Conservation (phyloP, 37 sponge, comb jelly and placozoan genomes). For the Amphimedon queenslandica region DNA sequence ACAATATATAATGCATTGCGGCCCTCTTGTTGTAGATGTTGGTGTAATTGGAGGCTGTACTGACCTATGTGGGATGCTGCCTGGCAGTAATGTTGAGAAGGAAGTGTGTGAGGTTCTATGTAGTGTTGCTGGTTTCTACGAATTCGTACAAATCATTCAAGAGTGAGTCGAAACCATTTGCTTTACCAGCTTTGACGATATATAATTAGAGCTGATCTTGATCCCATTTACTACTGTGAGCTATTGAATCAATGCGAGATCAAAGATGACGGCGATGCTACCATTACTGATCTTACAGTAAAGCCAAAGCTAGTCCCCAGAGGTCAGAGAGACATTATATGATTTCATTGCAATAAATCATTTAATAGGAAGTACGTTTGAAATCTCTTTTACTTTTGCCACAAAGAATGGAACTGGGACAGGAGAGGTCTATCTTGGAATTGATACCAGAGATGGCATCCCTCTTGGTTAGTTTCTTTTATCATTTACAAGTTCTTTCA, state of each 20-base stretch:
- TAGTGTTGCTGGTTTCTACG: constrained; percentile 68
- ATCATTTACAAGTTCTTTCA: too few relatives aligned
- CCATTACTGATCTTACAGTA: constrained; percentile 48
- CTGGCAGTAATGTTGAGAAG: constrained; percentile 39
- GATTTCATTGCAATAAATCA: not conserved
- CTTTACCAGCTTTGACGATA: too few relatives aligned
- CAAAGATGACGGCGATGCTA: constrained; percentile 79
- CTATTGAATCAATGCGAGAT: constrained; percentile 53
- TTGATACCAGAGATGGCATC: constrained; percentile 70
- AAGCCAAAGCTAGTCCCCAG: constrained; percentile 42
- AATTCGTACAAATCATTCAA: constrained; percentile 71
- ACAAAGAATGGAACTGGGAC: constrained; percentile 82
- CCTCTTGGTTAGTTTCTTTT: constrained; percentile 70
- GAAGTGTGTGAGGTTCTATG: constrained; percentile 77
- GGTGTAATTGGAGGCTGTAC: constrained; percentile 78
- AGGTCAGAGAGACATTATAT: constrained; percentile 26
- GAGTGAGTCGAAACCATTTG: too few relatives aligned
- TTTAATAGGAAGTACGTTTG: constrained; percentile 19
- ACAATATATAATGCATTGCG: too few relatives aligned
- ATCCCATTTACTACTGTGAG: constrained; percentile 92
- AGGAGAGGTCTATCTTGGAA: constrained; percentile 57
- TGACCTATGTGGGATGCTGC: constrained; percentile 61
- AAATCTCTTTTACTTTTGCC: constrained; percentile 34
- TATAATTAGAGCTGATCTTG: constrained; percentile 89
- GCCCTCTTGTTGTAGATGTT: too few relatives aligned